Conservation (phyloP, 2,888 invertebrate genomes). For the Tigriopus californicus region DNA sequence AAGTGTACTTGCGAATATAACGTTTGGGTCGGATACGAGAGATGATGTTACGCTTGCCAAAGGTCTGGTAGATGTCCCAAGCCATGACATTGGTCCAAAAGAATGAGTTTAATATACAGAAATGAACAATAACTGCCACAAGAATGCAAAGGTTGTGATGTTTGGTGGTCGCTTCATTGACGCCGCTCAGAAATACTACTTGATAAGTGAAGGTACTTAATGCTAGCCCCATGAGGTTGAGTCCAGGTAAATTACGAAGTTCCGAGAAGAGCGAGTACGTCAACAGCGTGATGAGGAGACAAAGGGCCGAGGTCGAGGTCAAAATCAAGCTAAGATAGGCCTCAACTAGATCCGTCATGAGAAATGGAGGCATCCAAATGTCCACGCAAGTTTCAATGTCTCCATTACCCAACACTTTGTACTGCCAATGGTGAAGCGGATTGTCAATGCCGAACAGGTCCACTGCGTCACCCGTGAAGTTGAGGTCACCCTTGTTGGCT, state of each 20-base stretch:
- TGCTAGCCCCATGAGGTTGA: constrained; percentile 27
- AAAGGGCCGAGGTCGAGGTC: constrained; percentile 23
- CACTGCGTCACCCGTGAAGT: constrained; percentile 12
- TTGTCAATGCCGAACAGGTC: constrained; percentile 2
- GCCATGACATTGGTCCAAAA: constrained; percentile 31
- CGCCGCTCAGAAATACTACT: constrained; percentile 23
- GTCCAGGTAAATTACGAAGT: constrained; percentile 27
- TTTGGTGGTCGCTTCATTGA: constrained; percentile 18
- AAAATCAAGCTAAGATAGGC: constrained; percentile 19
- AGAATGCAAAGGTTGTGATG: constrained; percentile 21
- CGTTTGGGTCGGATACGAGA: constrained; percentile 17
- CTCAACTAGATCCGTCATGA: constrained; percentile 14
- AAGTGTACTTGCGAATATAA: constrained; percentile 19
- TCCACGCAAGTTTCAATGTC: no score
- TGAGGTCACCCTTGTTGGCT: background rate
- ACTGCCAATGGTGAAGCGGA: constrained; percentile 12
- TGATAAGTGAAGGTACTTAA: constrained; percentile 25
- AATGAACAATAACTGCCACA: constrained; percentile 26
- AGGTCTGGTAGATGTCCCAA: constrained; percentile 27
- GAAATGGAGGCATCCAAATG: no score
- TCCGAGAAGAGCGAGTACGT: constrained; percentile 25
- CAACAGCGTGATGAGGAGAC: constrained; percentile 24
- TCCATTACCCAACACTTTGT: constrained; percentile 13
- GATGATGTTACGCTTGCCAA: constrained; percentile 22
- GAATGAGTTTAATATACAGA: constrained; percentile 26